phyloP scores from a whole-genome alignment of 2,113 vertebrate species.

The Balaenoptera acutorostrata region DNA sequence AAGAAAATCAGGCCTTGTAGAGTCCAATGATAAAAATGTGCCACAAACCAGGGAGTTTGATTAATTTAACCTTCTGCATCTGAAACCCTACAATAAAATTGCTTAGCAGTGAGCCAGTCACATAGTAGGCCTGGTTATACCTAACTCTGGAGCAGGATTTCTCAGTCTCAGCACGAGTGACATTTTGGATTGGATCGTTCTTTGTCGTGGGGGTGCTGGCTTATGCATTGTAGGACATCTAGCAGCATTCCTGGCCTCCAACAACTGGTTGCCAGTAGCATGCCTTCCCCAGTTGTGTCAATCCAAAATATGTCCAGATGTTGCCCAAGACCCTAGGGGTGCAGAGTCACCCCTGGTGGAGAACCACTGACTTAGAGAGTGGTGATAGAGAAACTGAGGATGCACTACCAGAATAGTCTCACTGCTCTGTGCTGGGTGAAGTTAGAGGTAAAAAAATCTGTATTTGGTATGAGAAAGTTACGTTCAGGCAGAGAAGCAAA shows the following conservation, averaged over 20 bases:
- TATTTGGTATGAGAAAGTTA: neutral
- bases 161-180: neutral
- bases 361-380: neutral
- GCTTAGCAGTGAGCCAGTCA: neutral
- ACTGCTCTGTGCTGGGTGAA: neutral
- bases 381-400: neutral
- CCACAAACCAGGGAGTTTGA: neutral
- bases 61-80: neutral
- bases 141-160: neutral
- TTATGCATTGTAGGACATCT: neutral
- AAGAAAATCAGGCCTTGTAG: neutral
- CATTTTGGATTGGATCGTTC: neutral
- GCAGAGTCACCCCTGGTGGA: neutral
- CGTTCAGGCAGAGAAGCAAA: neutral
- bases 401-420: neutral
- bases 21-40: neutral
- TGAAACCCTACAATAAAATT: neutral
- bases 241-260: neutral
- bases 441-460: neutral
- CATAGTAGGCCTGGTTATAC: neutral
- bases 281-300: neutral
- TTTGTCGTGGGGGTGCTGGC: neutral
- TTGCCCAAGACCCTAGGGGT: neutral
- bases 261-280: neutral
- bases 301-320: neutral